phyloP scores from a whole-genome alignment of 2,888 invertebrate genomes.

The Eristalis pertinax region DNA sequence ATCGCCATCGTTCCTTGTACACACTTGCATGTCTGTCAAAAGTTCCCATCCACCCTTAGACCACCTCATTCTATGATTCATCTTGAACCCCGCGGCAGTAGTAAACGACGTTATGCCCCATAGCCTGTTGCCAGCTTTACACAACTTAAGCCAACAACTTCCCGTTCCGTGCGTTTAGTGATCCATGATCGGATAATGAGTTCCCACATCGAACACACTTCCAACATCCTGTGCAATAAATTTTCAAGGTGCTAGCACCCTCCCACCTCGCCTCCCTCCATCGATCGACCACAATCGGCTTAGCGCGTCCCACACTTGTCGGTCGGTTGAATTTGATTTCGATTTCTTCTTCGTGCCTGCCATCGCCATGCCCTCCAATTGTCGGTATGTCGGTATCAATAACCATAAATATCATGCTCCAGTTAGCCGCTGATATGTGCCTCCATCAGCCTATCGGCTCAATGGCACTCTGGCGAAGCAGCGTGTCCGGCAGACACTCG shows the following conservation, averaged over 20 bases:
- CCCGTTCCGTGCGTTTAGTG: not conserved
- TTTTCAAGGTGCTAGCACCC: conserved; percentile 23
- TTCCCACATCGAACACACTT: not conserved
- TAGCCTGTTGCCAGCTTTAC: too few species aligned
- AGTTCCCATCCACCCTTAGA: too few species aligned
- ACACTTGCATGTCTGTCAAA: too few species aligned
- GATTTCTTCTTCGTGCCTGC: conserved; percentile 23
- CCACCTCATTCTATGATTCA: too few species aligned
- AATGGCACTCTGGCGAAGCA: conserved; percentile 34
- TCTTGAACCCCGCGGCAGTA: too few species aligned
- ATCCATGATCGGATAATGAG: not conserved
- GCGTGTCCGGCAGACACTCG: conserved; percentile 63
- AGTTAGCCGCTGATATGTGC: conserved; percentile 56
- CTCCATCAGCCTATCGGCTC: conserved; percentile 37
- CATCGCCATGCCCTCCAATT: conserved; percentile 24
- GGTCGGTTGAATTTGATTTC: conserved; percentile 54
- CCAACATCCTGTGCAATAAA: conserved; percentile 3
- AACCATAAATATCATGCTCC: conserved; percentile 70
- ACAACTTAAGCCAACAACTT: too few species aligned
- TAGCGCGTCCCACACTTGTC: conserved; percentile 41
- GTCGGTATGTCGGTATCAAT: conserved; percentile 48
- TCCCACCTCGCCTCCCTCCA: not conserved
- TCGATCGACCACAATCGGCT: conserved; percentile 15
- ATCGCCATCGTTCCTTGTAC: too few species aligned
- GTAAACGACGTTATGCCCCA: too few species aligned